Base-by-base conservation (phyloP, 2,797 vertebrate genomes). In the Tragopan temminckii region DNA sequence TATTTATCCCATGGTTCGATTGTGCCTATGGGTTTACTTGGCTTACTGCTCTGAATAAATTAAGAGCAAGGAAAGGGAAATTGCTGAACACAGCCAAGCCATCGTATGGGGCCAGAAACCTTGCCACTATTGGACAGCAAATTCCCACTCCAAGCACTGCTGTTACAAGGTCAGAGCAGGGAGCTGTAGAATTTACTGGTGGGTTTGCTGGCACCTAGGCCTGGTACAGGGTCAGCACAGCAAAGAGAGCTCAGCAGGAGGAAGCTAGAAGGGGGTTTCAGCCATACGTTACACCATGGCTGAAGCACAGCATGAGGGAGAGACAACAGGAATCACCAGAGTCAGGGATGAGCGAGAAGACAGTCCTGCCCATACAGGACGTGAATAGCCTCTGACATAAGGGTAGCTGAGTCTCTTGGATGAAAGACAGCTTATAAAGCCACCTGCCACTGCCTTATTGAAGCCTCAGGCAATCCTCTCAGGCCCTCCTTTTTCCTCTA, bases 161-260 rank as follows among this genome's bases (percentile, higher is more conserved):
- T 27, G 16, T 8, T 17, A 5, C 1, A 5, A 42, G 9, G 50
- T 16, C 7, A 1, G 43, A 55, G 69, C 14, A 3, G 16, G 0
- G 8, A 3, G 29, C 9, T 6, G 10, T 5, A 27, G 15, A 1
- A 1, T 38, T 40, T 11, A 24, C 46, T 11, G 38, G 21, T 29
- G 40, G 35, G n/a, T 9, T 68, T 23, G 11, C 52, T 27, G 20
- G 59, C 35, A 23, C 35, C 40, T 4, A 5, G 19, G 71, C 20
- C 35, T 16, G 43, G 62, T 21, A 33, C 3, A 0, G 1, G n/a
- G 42, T 23, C n/a, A 25, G 43, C 19, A 55, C 67, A 63, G 72
- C 42, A 35, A 69, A 48, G 59, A 55, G 18, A 36, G 19, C 74
- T 42, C 50, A 70, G 62, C 50, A 59, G 67, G 20, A 27, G 36